Evolutionary conservation across 2,113 vertebrate genomes (phyloP).

Genomic region (Psophia crepitans): DNA sequence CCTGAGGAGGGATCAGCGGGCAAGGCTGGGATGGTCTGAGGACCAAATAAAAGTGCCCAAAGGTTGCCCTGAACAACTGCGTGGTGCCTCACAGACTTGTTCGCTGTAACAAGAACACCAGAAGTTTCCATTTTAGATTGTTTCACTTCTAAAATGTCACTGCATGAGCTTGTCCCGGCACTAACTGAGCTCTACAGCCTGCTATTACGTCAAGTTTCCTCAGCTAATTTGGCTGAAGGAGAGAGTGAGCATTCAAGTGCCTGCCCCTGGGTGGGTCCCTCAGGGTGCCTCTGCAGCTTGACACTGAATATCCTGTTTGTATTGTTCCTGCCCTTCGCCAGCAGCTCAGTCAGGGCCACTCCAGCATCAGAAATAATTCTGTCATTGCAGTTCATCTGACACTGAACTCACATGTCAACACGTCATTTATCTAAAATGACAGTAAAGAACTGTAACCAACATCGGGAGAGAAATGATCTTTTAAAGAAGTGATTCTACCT

Average conservation of each 20-base stretch:
- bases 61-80: background rate
- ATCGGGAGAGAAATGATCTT: background rate
- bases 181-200: background rate
- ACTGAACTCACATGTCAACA: background rate
- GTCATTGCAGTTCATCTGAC: background rate
- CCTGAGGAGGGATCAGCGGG: background rate
- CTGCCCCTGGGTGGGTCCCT: background rate
- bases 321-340: background rate
- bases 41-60: background rate
- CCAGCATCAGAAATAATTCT: background rate
- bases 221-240: background rate
- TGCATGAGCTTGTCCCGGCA: background rate
- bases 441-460: background rate
- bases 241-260: background rate
- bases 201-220: background rate
- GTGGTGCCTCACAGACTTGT: background rate
- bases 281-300: background rate
- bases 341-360: background rate
- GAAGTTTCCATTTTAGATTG: background rate
- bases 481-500: slow-evolving; percentile 39
- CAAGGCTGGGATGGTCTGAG: background rate
- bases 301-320: background rate
- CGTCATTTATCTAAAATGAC: background rate
- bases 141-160: background rate
- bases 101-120: background rate